Evolutionary conservation across 2,113 vertebrate species (phyloP).

Genomic region (Ariopsis seemanni): DNA sequence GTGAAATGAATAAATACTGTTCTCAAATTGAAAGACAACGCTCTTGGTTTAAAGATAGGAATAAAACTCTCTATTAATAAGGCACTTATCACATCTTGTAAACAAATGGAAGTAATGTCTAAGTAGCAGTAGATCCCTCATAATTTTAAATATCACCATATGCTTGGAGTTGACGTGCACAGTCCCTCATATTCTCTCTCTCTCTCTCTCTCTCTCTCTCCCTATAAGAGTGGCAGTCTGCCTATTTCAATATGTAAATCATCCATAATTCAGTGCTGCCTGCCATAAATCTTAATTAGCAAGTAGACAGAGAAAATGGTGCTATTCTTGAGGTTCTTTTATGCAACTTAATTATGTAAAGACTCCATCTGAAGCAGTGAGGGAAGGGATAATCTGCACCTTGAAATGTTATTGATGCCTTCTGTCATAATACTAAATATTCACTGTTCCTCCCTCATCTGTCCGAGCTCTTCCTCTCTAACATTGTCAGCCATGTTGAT

Average conservation of each 20-base stretch:
- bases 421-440: slow-evolving; percentile 52
- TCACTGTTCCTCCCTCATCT: slow-evolving; percentile 12
- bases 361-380: slow-evolving; percentile 51
- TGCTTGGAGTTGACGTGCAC: slow-evolving; percentile 14
- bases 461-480: slow-evolving; percentile 15
- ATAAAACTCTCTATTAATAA: neutral
- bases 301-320: slow-evolving; percentile 57
- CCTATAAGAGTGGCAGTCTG: slow-evolving; percentile 51
- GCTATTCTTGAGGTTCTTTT: slow-evolving; percentile 61
- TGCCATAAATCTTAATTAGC: slow-evolving; percentile 74
- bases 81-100: slow-evolving; percentile 16
- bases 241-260: slow-evolving; percentile 67
- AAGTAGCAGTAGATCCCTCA: slow-evolving; percentile 4
- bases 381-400: slow-evolving; percentile 61
- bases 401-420: slow-evolving; percentile 66
- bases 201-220: neutral
- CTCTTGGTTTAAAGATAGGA: no score
- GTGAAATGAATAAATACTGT: no score
- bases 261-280: slow-evolving; percentile 63
- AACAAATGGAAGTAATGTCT: slow-evolving; percentile 17
- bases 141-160: slow-evolving; percentile 23
- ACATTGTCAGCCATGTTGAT: slow-evolving; percentile 5
- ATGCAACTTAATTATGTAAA: slow-evolving; percentile 59
- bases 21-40: no score
- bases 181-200: neutral